Base-by-base conservation (phyloP, 2,888 invertebrate genomes). In the Chymomyza amoena region DNA sequence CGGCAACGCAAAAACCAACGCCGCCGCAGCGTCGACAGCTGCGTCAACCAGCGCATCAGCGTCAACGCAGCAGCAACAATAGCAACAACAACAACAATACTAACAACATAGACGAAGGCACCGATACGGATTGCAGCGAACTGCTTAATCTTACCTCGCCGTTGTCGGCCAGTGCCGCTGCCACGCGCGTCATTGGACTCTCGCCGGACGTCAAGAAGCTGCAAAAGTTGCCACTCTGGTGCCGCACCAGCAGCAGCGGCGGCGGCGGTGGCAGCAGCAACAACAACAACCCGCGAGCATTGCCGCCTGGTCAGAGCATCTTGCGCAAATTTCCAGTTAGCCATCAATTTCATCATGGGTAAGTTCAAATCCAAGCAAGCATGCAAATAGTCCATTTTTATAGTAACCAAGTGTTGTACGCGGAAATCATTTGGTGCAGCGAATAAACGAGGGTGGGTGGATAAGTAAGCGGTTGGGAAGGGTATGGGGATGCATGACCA, bases 171-270 rank as follows among this genome's bases (percentile, higher is more conserved):
- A 84, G 72, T 60, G 84, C 83, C 1, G 79, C 84, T 10, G 83
- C 84, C 64, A 84, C 84, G 25, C 81, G 83, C 52, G 73, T 84
- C 54, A 73, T 76, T 45, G 84, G 84, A 5, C 86, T 84, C 25
- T 84, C 84, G 68, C 86, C 84, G 63, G 84, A 84, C 63, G 84
- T 86, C 1, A 84, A 86, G 45, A 85, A 84, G 64, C 63, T 84
- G 68, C 82, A 84, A 15, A 70, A 70, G 61, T 57, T 84, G 73
- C 84, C 84, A 20, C 77, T 84, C 2, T 85, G 85, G 84, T 64
- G 70, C n/a, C 75, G 70, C 59, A 76, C 64, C 70, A 70, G 56
- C 63, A 32, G 32, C 4, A 32, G 70, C n/a, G 72, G 69, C 59
- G 75, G 64, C 69, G 69, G 57, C 63, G 68, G 28, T 59, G 71